Base-by-base conservation (phyloP, 92 coral and sea anemone species). In the Epizoanthus scotinus region DNA sequence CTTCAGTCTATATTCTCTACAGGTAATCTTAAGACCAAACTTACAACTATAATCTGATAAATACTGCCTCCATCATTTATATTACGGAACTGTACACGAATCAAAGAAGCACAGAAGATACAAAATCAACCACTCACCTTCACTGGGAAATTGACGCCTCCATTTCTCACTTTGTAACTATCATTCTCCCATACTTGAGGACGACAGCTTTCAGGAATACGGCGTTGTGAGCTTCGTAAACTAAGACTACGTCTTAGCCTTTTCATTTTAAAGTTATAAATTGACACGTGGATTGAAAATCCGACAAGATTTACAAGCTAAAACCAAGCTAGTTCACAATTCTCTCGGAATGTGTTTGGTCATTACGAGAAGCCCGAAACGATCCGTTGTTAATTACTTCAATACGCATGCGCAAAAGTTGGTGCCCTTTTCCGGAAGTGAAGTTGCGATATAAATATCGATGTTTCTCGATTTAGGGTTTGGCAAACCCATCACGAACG, bases 141-240 rank as follows among this genome's bases (percentile, higher is more conserved):
- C 58, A 95, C 98, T 58, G 98, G 98, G 71, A 95, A 95, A 90
- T 93, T 95, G 15, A 95, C 92, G 82, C 98, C 98, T 90, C 98
- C 98, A 85, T 94, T 90, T 25, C 97, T 93, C 31, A 95, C 98
- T 95, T 95, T 95, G 65, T 95, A 94, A 82, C 98, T 91, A 83
- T 95, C 98, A 84, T 94, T 95, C 73, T 95, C 98, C 98, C 98
- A 95, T 61, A 93, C 94, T 78, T 95, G 98, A 24, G 98, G 98
- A 59, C 98, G 92, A 15, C 90, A 90, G 60, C 98, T 95, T 67
- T 95, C 98, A 17, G 98, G 98, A 70, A 95, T 93, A 71, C 90
- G 97, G 47, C 98, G 86, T 44, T 94, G 89, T 22, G 98, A 95
- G 31, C 98, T 91, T 59, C 98, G 87, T 60, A 95, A 85, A 84